These are phyloP conservation scores for Cheilosia soror DNA, from an alignment of 2,888 invertebrate genomes.

Conservation along the genomic window DNA sequence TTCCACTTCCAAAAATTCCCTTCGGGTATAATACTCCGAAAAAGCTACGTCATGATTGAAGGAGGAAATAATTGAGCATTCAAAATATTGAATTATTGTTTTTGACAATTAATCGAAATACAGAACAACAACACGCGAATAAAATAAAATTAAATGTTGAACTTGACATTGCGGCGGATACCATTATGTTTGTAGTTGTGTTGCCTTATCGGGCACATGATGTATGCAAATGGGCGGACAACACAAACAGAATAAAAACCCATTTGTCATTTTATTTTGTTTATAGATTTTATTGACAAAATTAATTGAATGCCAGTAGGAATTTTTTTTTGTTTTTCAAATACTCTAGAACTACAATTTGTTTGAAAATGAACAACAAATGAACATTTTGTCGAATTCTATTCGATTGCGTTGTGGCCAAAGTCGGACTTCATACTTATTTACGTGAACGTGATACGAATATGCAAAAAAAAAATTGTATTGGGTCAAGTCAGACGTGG, in stretches of 20 bases:
- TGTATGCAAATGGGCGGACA: slow-evolving; percentile 25
- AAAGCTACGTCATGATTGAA: too few relatives aligned
- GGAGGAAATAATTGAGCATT: too few relatives aligned
- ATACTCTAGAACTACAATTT: background rate
- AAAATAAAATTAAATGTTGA: slow-evolving; percentile 37
- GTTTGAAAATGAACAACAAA: background rate
- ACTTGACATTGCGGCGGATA: slow-evolving; percentile 57
- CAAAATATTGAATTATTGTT: background rate
- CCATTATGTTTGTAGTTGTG: background rate
- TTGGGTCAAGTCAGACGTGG: background rate
- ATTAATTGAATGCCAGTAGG: slow-evolving; percentile 1
- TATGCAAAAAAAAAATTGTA: background rate
- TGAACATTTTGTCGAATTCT: background rate
- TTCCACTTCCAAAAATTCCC: too few relatives aligned
- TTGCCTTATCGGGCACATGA: slow-evolving; percentile 41
- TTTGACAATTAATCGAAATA: slow-evolving; percentile 2
- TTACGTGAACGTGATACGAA: background rate
- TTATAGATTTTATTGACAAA: slow-evolving; percentile 29
- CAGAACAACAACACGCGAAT: slow-evolving; percentile 13
- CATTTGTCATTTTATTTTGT: slow-evolving; percentile 19
- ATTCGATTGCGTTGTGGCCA: background rate
- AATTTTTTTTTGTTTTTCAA: background rate
- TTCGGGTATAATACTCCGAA: too few relatives aligned
- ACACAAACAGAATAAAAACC: background rate
- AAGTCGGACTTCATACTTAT: background rate